Conservation (phyloP, 2,888 invertebrate genomes). For the Cylloceria caligata region DNA sequence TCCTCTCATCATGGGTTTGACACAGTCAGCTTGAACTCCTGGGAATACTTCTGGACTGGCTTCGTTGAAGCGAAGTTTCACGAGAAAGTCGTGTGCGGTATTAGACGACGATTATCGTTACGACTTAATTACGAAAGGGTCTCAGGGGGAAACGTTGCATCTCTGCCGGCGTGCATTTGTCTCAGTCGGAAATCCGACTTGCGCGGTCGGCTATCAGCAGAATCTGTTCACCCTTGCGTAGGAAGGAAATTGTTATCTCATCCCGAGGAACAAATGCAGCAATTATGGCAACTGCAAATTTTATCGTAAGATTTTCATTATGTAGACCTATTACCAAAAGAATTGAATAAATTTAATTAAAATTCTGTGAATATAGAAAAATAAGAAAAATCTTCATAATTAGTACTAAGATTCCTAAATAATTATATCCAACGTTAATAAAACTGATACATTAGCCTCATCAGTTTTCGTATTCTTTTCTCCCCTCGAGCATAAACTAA, state of each 20-base stretch:
- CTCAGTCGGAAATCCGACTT: conserved; percentile 27
- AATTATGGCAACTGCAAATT: background rate
- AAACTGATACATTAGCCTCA: background rate
- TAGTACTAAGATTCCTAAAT: too few species aligned
- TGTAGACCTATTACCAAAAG: background rate
- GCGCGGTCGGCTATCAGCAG: conserved; percentile 10
- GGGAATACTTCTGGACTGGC: conserved; percentile 23
- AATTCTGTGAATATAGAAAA: too few species aligned
- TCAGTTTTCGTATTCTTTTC: background rate
- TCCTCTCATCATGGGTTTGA: conserved; percentile 26
- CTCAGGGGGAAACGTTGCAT: conserved; percentile 24
- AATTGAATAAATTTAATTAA: background rate
- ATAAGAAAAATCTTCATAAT: too few species aligned
- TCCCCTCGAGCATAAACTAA: background rate
- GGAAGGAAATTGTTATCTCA: conserved; percentile 15
- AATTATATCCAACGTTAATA: too few species aligned
- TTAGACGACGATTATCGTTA: conserved; percentile 59
- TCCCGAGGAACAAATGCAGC: background rate
- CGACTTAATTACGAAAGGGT: conserved; percentile 58
- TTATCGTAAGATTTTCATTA: background rate
- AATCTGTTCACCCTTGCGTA: background rate
- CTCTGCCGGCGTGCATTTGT: conserved; percentile 27
- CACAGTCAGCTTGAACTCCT: conserved; percentile 31
- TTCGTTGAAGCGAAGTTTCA: conserved; percentile 39
- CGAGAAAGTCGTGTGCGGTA: conserved; percentile 46